A percentile compares a stretch with the other conserved stretches of the same genome.
These are phyloP conservation scores for Labia minor DNA, from an alignment of 2,888 invertebrate genomes.

Conservation along the genomic window DNA sequence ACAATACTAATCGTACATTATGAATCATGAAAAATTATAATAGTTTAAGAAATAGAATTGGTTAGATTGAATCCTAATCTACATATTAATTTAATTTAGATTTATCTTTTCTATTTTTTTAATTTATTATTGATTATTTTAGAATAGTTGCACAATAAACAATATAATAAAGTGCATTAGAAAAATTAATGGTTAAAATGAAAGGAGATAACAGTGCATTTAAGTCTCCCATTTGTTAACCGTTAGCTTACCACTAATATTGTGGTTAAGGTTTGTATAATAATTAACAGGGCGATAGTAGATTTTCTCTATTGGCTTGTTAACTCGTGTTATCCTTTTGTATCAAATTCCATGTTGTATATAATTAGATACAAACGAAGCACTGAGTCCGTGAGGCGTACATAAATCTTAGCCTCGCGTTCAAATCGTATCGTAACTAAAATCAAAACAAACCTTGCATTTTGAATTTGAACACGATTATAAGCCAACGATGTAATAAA, in stretches of 20 bases:
- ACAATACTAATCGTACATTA: too few relatives aligned
- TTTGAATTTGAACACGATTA: conserved; percentile 13
- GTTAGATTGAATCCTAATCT: too few relatives aligned
- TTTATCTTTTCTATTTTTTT: too few relatives aligned
- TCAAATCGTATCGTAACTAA: background rate
- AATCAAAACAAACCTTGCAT: conserved; percentile 13
- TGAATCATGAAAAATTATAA: too few relatives aligned
- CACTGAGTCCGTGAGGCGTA: background rate
- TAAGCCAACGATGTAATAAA: background rate
- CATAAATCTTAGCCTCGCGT: conserved; percentile 1
- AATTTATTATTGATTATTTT: too few relatives aligned
- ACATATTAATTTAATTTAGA: too few relatives aligned
- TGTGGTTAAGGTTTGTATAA: conserved; percentile 4
- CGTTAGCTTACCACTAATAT: background rate
- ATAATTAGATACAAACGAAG: conserved; percentile 1
- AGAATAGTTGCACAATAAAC: background rate
- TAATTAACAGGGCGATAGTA: background rate
- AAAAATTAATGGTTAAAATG: too few relatives aligned
- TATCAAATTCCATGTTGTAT: conserved; percentile 7
- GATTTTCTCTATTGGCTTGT: background rate
- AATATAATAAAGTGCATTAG: background rate
- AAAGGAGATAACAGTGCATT: conserved; percentile 2
- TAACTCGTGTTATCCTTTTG: conserved; percentile 13
- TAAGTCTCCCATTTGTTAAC: background rate
- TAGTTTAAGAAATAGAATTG: too few relatives aligned